A percentile compares a stretch with the other conserved stretches of the same genome.
Evolutionary conservation across 2,113 vertebrate species (phyloP).

Genomic region (Cinclus mexicanus): DNA sequence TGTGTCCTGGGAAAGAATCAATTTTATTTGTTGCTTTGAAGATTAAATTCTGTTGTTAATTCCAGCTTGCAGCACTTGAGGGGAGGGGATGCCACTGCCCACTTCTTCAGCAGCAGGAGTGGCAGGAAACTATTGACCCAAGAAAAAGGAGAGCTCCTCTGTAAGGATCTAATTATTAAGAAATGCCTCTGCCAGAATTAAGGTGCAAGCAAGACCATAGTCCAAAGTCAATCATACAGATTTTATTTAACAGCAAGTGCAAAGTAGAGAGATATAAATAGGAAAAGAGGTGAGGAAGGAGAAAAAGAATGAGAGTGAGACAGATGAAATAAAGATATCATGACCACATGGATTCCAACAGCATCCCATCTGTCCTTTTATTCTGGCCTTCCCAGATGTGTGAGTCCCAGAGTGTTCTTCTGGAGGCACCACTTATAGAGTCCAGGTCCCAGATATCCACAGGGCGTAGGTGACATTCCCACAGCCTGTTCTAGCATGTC

Average conservation of each 20-base stretch:
- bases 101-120: background rate
- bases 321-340: background rate
- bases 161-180: background rate
- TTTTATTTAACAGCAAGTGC: background rate
- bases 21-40: background rate
- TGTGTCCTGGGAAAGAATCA: background rate
- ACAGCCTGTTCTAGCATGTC: background rate
- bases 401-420: background rate
- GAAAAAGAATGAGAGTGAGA: background rate
- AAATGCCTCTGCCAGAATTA: background rate
- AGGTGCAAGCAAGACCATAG: background rate
- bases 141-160: background rate
- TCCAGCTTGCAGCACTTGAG: background rate
- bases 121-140: background rate
- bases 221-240: background rate
- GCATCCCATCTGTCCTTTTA: background rate
- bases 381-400: background rate
- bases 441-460: background rate
- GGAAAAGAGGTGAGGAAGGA: background rate
- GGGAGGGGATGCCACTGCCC: background rate
- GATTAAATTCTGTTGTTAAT: background rate
- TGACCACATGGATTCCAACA: background rate
- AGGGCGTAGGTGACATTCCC: no score
- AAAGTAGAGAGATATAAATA: background rate
- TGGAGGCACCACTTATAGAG: background rate